Conservation (phyloP, 2,888 invertebrate species). For the Brenthis ino region DNA sequence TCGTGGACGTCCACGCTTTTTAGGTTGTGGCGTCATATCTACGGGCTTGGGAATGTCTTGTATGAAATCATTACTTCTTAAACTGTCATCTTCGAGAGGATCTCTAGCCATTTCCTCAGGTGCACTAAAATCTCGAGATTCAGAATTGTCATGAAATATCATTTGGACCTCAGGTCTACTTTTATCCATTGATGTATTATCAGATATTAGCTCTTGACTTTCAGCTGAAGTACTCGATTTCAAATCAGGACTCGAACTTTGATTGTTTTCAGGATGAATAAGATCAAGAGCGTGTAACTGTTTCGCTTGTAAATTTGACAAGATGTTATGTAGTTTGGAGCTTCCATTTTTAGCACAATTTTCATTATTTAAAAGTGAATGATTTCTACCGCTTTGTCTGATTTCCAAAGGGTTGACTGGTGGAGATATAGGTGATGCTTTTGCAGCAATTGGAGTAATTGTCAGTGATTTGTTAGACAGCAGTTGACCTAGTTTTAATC, state of each 20-base stretch:
- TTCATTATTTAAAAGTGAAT: constrained; percentile 69
- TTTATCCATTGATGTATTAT: constrained; percentile 58
- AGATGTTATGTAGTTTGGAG: constrained; percentile 75
- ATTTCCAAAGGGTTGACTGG: constrained; percentile 57
- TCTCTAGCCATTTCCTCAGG: constrained; percentile 71
- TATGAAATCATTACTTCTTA: constrained; percentile 48
- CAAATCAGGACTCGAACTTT: constrained; percentile 54
- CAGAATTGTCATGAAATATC: constrained; percentile 74
- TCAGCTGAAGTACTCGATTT: constrained; percentile 68
- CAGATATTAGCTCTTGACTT: constrained; percentile 60
- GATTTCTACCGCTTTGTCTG: constrained; percentile 61
- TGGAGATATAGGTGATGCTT: constrained; percentile 53
- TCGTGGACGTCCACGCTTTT: constrained; percentile 75
- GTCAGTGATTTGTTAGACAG: constrained; percentile 68
- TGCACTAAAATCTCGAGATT: constrained; percentile 62
- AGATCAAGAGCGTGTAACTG: constrained; percentile 65
- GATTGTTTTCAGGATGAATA: constrained; percentile 58
- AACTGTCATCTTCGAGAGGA: constrained; percentile 67
- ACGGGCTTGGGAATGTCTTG: constrained; percentile 54
- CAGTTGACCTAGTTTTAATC: constrained; percentile 72
- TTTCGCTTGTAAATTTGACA: constrained; percentile 73
- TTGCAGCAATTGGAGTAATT: constrained; percentile 61
- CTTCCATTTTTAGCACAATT: constrained; percentile 79
- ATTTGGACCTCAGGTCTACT: constrained; percentile 64
- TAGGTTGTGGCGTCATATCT: constrained; percentile 70